Percentiles rank a stretch among this genome's conserved stretches.
phyloP scores from a whole-genome alignment of 2,113 vertebrate species.

The Pseudorhombus dupliciocellatus region DNA sequence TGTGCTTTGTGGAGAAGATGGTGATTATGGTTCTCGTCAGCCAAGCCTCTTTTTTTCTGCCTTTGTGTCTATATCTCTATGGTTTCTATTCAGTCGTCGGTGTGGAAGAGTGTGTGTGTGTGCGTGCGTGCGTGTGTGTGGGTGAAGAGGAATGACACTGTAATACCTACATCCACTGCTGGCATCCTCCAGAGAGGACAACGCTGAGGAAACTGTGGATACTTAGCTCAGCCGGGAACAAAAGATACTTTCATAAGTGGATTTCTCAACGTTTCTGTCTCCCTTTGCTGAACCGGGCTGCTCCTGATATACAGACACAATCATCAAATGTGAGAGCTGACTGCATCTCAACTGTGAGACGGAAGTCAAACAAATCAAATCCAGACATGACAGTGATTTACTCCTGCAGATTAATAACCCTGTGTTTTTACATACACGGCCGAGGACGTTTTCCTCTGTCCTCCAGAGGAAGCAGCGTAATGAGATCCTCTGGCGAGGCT shows the following conservation, averaged over 20 bases:
- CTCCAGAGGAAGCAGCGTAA: conserved; percentile 33
- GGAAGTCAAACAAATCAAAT: conserved; percentile 11
- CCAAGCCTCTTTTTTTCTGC: conserved; percentile 29
- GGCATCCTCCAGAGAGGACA: conserved; percentile 27
- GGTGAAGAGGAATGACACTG: conserved; percentile 33
- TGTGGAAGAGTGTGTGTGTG: not conserved
- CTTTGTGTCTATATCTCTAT: conserved; percentile 55
- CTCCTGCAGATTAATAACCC: not conserved
- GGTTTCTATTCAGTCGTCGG: conserved; percentile 34
- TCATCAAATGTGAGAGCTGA: not conserved
- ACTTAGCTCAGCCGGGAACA: conserved; percentile 37
- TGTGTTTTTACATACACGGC: not conserved
- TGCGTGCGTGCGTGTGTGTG: not conserved
- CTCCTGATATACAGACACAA: conserved; percentile 8
- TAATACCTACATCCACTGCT: conserved; percentile 43
- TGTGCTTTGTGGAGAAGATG: conserved; percentile 41
- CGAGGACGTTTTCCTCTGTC: conserved; percentile 12
- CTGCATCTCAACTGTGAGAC: not conserved
- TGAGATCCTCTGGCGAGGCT: conserved; percentile 35
- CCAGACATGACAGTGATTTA: not conserved
- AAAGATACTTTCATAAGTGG: conserved; percentile 46
- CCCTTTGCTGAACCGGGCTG: conserved; percentile 31
- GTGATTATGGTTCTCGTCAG: conserved; percentile 66
- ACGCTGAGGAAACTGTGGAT: conserved; percentile 19
- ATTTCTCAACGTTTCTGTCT: conserved; percentile 49